A percentile compares a stretch with the other conserved stretches of the same genome.
Conservation (phyloP, 2,888 invertebrate genomes). For the Limnephilus lunatus region DNA sequence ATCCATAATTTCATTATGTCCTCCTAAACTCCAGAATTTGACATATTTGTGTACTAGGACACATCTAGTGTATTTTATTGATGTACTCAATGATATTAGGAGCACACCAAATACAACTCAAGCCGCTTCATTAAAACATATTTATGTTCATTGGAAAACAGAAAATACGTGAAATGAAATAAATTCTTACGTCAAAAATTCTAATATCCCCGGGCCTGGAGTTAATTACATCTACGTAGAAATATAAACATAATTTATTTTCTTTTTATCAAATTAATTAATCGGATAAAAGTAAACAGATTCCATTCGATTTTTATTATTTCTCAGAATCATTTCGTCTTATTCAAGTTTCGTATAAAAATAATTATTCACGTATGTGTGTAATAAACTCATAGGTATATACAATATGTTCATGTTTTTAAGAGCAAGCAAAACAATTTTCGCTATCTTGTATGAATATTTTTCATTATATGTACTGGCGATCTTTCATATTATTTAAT, state of each 20-base stretch:
- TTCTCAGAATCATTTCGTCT: not conserved
- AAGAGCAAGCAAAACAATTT: not conserved
- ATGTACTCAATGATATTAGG: not conserved
- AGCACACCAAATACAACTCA: not conserved
- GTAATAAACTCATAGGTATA: no score
- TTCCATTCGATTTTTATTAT: not conserved
- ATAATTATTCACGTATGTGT: not conserved
- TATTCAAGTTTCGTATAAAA: not conserved
- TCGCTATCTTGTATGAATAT: not conserved
- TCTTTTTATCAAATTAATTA: slow-evolving; percentile 3
- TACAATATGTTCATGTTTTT: not conserved
- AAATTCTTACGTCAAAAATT: not conserved
- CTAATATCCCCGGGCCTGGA: not conserved
- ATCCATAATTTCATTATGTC: no score
- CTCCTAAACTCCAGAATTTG: no score
- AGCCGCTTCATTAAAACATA: not conserved
- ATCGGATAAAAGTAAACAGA: slow-evolving; percentile 3
- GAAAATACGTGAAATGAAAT: not conserved
- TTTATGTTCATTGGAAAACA: slow-evolving; percentile 8
- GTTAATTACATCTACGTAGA: not conserved
- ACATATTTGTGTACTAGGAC: not conserved
- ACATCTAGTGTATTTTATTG: not conserved
- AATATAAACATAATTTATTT: not conserved
- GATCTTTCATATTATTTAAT: no score
- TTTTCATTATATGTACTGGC: not conserved